Conservation (phyloP, 2,888 invertebrate genomes). For the Eledone cirrhosa region DNA sequence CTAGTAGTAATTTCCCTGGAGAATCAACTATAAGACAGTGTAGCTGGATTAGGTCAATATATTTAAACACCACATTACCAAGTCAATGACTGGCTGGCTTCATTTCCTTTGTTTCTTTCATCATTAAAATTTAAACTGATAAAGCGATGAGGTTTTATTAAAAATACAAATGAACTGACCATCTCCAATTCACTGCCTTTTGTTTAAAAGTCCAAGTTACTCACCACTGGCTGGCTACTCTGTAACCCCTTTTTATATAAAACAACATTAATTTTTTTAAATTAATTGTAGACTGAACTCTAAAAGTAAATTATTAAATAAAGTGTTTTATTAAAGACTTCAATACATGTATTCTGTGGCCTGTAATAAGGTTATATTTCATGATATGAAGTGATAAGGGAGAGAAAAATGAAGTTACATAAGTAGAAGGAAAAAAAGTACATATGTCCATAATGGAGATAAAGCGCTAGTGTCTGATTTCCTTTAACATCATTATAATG, state of each 20-base stretch:
- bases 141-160: background rate
- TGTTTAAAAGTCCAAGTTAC: slow-evolving; percentile 21
- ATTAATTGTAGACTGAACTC: slow-evolving; percentile 15
- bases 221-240: slow-evolving; percentile 10
- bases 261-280: too few species aligned
- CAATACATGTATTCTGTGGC: slow-evolving; percentile 24
- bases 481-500: too few species aligned
- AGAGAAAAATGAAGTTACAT: slow-evolving; percentile 14
- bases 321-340: slow-evolving; percentile 26
- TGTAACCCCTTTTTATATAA: too few species aligned
- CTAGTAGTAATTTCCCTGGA: too few species aligned
- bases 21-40: slow-evolving; percentile 18
- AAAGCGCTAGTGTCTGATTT: slow-evolving; percentile 10
- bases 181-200: slow-evolving; percentile 20
- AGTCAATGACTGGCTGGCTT: background rate
- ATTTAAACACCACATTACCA: background rate
- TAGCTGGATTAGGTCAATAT: slow-evolving; percentile 11
- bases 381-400: slow-evolving; percentile 23
- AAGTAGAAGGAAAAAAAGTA: background rate
- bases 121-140: too few species aligned
- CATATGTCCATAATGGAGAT: slow-evolving; percentile 22
- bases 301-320: slow-evolving; percentile 26
- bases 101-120: too few species aligned
- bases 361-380: slow-evolving; percentile 3
- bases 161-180: background rate